Evolutionary conservation across 2,888 invertebrate species (phyloP).

Genomic region (Drosophila recens): DNA sequence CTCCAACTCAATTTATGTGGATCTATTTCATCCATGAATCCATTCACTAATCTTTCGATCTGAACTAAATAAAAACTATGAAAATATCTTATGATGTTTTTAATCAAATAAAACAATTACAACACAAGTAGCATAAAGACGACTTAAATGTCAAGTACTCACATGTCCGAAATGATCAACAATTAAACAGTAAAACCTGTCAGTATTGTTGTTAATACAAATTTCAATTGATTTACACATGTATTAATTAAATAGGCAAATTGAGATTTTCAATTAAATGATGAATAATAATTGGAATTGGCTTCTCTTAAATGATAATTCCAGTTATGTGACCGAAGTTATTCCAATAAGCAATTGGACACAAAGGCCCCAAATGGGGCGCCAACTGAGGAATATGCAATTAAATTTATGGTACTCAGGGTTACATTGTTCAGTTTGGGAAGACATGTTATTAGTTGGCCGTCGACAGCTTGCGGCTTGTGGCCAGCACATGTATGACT

Average conservation of each 20-base stretch:
- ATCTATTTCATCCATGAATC: background rate
- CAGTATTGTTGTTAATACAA: background rate
- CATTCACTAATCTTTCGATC: background rate
- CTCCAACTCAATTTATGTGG: slow-evolving; percentile 12
- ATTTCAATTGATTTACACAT: background rate
- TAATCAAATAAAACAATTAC: background rate
- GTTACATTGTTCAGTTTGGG: background rate
- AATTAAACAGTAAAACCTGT: background rate
- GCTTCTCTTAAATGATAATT: background rate
- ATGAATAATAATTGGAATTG: background rate
- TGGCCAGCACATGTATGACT: slow-evolving; percentile 46
- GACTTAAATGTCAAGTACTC: background rate
- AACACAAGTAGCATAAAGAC: background rate
- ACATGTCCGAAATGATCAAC: background rate
- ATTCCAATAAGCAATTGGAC: background rate
- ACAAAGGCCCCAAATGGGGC: slow-evolving; percentile 1
- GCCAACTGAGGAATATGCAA: background rate
- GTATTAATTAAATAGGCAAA: background rate
- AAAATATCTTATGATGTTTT: too few relatives aligned
- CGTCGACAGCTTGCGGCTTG: slow-evolving; percentile 51
- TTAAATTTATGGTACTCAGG: background rate
- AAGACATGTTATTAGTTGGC: background rate
- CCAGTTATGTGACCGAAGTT: background rate
- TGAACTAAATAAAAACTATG: background rate
- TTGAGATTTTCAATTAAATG: background rate